Base-by-base conservation (phyloP, 1,140 invertebrate genomes). In the Maconellicoccus hirsutus region DNA sequence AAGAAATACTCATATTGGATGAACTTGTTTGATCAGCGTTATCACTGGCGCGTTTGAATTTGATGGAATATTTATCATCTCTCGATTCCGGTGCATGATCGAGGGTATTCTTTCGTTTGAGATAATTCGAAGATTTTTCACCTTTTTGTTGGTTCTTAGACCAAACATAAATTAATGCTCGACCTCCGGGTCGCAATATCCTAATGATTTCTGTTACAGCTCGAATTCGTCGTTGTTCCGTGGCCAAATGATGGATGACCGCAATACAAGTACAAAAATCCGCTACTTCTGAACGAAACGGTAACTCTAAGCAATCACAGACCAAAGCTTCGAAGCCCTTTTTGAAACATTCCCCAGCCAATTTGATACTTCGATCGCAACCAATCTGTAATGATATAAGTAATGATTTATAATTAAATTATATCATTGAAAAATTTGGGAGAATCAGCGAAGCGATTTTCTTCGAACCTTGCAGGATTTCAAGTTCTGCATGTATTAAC, bases 191-290 rank as follows among this genome's bases (percentile, higher is more conserved):
- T 66, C 81, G 79, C 0, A 98, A 78, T 1, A 98, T 80, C 26
- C 92, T 79, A 0, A 85, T 76, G 73, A 97, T 87, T 79, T 95
- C 92, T 25, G 77, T 74, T 16, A 98, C 76, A 0, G 93, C 92
- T 77, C 85, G 77, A 52, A 85, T 73, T 75, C 95, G 82, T 76
- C 95, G 82, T 71, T 86, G 83, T 81, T 82, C 77, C n/a, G 86
- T 93, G 10, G 92, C 87, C 61, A 98, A 82, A 82, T 98, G 96
- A 81, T 98, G 96, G 76, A 98, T 87, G 1, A 98, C 96, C 0
- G 94, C 95, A 76, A 98, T 93, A 77, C 91, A 94, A 27, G 98
- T 88, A 66, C 85, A 84, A 16, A 86, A 89, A 82, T 98, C 94
- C 21, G 89, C 85, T 63, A 81, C 79, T 42, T 79, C 78, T 73